Evolutionary conservation across 1,140 invertebrate species (phyloP).

Genomic region (Odontomachus brunneus): DNA sequence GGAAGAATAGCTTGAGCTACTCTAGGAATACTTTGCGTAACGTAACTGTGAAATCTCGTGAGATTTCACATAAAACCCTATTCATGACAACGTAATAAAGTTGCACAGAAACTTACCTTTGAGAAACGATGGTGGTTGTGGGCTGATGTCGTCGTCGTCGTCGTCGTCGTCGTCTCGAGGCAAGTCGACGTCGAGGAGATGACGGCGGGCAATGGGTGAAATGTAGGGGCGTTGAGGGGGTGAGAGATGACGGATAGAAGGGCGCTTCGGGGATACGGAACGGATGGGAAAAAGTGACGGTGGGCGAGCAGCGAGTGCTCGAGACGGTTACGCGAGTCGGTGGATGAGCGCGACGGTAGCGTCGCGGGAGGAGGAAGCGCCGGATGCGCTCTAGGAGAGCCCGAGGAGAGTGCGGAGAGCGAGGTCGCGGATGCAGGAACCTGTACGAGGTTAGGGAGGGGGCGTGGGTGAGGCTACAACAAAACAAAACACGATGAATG

Average conservation of each 20-base stretch:
- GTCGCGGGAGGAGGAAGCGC: slow-evolving; percentile 7
- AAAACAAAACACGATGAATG: slow-evolving; percentile 86
- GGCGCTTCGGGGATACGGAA: not conserved
- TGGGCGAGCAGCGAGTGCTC: slow-evolving; percentile 28
- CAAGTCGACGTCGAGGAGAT: slow-evolving; percentile 49
- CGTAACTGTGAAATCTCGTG: not conserved
- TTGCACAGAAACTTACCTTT: slow-evolving; percentile 65
- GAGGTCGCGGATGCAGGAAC: slow-evolving; percentile 72
- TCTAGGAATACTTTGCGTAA: not conserved
- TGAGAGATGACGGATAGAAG: slow-evolving; percentile 15
- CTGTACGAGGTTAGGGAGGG: slow-evolving; percentile 64
- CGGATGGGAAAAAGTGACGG: not conserved
- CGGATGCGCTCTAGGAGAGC: slow-evolving; percentile 49
- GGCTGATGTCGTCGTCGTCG: not conserved
- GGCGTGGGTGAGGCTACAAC: slow-evolving; percentile 83
- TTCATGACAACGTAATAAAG: slow-evolving; percentile 18
- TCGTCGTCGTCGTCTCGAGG: slow-evolving; percentile 49
- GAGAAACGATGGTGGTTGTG: slow-evolving; percentile 55
- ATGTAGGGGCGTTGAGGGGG: not conserved
- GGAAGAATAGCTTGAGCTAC: not conserved
- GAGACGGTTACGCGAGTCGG: slow-evolving; percentile 42
- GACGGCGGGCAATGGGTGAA: slow-evolving; percentile 19
- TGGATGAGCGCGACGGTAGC: slow-evolving; percentile 53
- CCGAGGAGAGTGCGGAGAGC: slow-evolving; percentile 63
- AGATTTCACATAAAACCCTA: not conserved